A percentile compares a stretch with the other conserved stretches of the same genome.
These are phyloP conservation scores for Bucorvus abyssinicus DNA, from an alignment of 2,797 vertebrate genomes.

Conservation along the genomic window DNA sequence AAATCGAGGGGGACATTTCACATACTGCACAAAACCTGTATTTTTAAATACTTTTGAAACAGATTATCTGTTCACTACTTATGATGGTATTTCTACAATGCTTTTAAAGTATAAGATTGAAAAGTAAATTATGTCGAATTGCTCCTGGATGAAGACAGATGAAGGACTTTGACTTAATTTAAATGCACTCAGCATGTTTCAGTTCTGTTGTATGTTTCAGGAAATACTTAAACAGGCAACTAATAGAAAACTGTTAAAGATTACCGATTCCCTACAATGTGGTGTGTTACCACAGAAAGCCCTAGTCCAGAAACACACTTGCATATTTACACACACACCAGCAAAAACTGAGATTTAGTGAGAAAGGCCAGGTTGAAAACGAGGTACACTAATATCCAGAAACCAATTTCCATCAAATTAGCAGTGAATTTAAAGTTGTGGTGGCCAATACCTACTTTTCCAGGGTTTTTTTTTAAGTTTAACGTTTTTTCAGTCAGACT, in stretches of 20 bases:
- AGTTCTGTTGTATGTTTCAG: background rate
- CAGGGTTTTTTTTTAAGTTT: background rate
- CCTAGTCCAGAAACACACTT: background rate
- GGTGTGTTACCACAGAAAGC: background rate
- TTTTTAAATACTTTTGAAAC: background rate
- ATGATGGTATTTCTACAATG: background rate
- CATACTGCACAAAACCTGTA: background rate
- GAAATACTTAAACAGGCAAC: background rate
- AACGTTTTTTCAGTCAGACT: background rate
- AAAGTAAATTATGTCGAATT: background rate
- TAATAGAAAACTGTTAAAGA: background rate
- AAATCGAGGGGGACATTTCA: background rate
- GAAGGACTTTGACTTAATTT: background rate
- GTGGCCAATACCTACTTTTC: background rate
- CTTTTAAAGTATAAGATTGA: background rate
- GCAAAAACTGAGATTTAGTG: background rate
- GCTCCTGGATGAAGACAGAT: background rate
- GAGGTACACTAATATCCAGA: background rate
- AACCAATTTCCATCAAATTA: background rate
- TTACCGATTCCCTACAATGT: background rate
- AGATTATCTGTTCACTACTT: background rate
- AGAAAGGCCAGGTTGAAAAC: background rate
- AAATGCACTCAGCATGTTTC: background rate
- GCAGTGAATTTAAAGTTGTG: background rate
- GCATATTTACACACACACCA: accelerated